phyloP scores from a whole-genome alignment of 2,888 invertebrate genomes.

The Theodoxus fluviatilis region DNA sequence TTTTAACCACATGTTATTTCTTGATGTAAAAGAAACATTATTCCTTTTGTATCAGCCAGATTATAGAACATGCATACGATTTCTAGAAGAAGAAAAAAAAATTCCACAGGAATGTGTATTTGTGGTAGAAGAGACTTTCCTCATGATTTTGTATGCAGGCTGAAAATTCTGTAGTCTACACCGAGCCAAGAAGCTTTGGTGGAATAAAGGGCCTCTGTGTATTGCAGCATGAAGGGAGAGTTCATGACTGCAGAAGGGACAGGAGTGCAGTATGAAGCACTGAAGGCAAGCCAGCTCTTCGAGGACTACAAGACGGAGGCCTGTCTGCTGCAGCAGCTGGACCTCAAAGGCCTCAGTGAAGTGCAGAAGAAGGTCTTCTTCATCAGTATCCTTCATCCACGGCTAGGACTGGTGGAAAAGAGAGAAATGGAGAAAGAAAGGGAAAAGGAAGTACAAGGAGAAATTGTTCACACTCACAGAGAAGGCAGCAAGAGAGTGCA shows the following conservation, averaged over 20 bases:
- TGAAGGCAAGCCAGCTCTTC: constrained; percentile 43
- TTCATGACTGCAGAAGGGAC: constrained; percentile 48
- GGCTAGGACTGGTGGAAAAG: too few relatives aligned
- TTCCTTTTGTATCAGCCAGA: too few relatives aligned
- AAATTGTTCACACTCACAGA: too few relatives aligned
- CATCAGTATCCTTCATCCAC: constrained; percentile 60
- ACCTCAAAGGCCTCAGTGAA: constrained; percentile 43
- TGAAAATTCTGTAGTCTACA: neutral
- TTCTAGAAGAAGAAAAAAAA: too few relatives aligned
- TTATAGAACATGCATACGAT: too few relatives aligned
- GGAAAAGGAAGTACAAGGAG: too few relatives aligned
- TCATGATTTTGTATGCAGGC: neutral
- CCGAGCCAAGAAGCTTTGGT: neutral
- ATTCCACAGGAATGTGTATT: too few relatives aligned
- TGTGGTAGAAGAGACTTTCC: neutral
- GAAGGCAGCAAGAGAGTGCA: too few relatives aligned
- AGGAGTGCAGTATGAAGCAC: constrained; percentile 43
- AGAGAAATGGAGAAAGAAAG: too few relatives aligned
- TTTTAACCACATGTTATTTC: too few relatives aligned
- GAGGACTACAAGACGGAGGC: constrained; percentile 42
- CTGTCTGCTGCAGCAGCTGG: constrained; percentile 39
- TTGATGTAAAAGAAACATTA: too few relatives aligned
- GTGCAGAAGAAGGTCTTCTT: constrained; percentile 59
- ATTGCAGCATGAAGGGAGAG: constrained; percentile 53
- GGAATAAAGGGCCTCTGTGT: neutral